Percentiles rank a stretch among this genome's conserved stretches.
Conservation (phyloP, 1,140 invertebrate genomes). For the Drosophila orena region DNA sequence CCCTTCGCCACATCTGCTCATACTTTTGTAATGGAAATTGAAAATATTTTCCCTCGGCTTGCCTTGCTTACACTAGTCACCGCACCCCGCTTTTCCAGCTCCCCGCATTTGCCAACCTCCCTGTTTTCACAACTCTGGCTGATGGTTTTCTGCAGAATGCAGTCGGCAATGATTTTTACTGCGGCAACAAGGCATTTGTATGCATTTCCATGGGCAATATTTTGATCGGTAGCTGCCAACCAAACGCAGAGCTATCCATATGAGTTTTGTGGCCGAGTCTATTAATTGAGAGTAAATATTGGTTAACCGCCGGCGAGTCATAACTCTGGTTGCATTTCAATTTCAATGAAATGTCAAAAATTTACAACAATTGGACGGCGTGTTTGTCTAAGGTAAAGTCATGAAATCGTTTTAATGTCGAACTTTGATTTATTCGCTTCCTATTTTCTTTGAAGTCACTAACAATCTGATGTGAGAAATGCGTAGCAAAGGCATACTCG, state of each 20-base stretch:
- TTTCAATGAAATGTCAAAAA: constrained; percentile 13
- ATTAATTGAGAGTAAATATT: constrained; percentile 81
- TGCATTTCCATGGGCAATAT: constrained; percentile 67
- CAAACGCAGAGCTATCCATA: constrained; percentile 25
- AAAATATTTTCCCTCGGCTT: constrained; percentile 71
- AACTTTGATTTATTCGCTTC: no score
- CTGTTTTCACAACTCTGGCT: constrained; percentile 13
- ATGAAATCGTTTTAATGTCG: not conserved
- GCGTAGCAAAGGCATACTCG: not conserved
- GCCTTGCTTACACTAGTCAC: constrained; percentile 56
- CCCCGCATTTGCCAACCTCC: constrained; percentile 4
- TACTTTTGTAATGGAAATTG: constrained; percentile 80
- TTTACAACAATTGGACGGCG: not conserved
- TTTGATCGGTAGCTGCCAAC: constrained; percentile 66
- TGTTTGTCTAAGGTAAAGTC: not conserved
- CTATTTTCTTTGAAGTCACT: no score
- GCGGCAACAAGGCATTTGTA: constrained; percentile 38
- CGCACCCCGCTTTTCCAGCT: not conserved
- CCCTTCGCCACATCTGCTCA: not conserved
- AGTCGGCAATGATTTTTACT: constrained; percentile 55
- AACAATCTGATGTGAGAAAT: no score
- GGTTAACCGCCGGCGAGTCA: constrained; percentile 55
- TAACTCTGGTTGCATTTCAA: constrained; percentile 17
- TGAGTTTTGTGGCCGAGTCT: constrained; percentile 59
- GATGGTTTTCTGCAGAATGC: constrained; percentile 26